Evolutionary conservation across 2,113 vertebrate genomes (phyloP).

Genomic region (Crocuta crocuta): DNA sequence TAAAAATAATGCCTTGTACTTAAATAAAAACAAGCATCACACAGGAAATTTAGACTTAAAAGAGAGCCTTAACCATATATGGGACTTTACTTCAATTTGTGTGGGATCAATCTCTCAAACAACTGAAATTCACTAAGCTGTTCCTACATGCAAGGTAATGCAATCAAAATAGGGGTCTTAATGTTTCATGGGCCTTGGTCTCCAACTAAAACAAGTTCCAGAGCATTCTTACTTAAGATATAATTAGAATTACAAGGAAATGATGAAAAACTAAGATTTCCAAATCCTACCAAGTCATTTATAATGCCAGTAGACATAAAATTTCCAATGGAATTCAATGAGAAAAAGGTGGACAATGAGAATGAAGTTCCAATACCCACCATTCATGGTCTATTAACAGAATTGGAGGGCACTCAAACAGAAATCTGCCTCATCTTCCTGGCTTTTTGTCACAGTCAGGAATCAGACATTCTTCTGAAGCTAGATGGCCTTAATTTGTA

Average conservation of each 20-base stretch:
- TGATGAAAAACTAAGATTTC: background rate
- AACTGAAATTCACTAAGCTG: background rate
- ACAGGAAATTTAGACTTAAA: conserved; percentile 40
- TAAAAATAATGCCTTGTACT: conserved; percentile 39
- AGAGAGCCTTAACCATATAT: background rate
- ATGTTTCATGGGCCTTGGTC: background rate
- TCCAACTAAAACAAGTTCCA: background rate
- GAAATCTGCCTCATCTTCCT: background rate
- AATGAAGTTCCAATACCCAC: background rate
- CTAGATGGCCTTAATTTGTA: conserved; percentile 36
- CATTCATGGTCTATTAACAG: background rate
- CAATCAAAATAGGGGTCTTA: background rate
- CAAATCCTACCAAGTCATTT: background rate
- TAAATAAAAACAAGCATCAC: background rate
- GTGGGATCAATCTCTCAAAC: background rate
- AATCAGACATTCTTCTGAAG: conserved; percentile 42
- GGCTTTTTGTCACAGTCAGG: background rate
- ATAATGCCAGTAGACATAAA: background rate
- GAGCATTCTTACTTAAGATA: background rate
- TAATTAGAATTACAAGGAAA: background rate
- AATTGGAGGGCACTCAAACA: background rate
- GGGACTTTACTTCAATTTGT: background rate
- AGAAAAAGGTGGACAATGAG: background rate
- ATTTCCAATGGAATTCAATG: background rate
- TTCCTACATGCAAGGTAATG: background rate